Evolutionary conservation across 2,797 vertebrate genomes (phyloP).

Genomic region (Xiphorhynchus erythropygius): DNA sequence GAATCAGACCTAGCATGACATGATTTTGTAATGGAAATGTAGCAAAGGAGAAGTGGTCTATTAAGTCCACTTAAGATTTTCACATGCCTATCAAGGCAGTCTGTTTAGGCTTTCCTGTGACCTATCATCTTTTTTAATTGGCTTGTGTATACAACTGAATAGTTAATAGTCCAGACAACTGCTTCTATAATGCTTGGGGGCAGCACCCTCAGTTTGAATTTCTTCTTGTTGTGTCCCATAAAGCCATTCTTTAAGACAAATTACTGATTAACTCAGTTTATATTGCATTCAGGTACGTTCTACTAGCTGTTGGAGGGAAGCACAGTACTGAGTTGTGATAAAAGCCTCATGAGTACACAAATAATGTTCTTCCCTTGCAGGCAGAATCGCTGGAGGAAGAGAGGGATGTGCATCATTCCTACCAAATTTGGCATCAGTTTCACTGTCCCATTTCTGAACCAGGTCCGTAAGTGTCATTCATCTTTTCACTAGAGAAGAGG

Average conservation of each 20-base stretch:
- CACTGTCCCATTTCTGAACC: conserved; percentile 87
- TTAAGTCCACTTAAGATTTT: not conserved
- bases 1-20: not conserved
- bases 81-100: not conserved
- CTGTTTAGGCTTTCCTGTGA: not conserved
- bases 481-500: not conserved
- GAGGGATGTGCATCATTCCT: conserved; percentile 89
- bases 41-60: not conserved
- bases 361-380: conserved; percentile 68
- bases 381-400: conserved; percentile 94
- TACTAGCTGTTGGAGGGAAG: not conserved
- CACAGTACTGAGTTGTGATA: not conserved
- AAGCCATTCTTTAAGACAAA: not conserved
- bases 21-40: not conserved
- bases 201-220: not conserved
- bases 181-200: not conserved
- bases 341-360: not conserved
- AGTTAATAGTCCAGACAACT: not conserved
- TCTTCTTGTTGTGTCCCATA: not conserved
- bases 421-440: conserved; percentile 96
- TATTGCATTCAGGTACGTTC: not conserved
- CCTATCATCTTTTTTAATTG: not conserved
- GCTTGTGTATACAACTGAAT: not conserved
- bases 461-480: conserved; percentile 76
- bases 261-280: not conserved